Base-by-base conservation (phyloP, 1,140 invertebrate genomes). In the Drosophila hydei region DNA sequence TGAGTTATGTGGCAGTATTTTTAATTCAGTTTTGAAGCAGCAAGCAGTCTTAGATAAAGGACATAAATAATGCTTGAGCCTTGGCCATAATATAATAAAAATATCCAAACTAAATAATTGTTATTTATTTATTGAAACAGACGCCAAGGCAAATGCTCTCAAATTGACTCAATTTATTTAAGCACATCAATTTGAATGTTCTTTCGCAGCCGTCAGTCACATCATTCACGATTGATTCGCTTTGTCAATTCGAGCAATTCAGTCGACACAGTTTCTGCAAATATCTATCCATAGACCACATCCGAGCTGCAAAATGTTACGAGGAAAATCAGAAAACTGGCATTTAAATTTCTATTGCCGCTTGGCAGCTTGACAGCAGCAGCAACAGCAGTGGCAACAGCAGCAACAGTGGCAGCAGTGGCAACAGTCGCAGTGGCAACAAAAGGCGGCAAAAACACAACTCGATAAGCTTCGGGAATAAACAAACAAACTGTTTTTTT, bases 291-390 rank as follows among this genome's bases (percentile, higher is more conserved):
- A 55, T 18, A 56, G 67, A 63, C 67, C 67, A 48, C 25, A n/a
- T n/a, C n/a, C n/a, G n/a, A 54, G 33, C 51, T 56, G 38, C n/a
- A 42, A 56, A 42, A 33, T 56, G 33, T 40, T 27, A 11, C 27
- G 30, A 38, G 58, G 36, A 50, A 19, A 63, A 63, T 55, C 60
- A 45, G 36, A 52, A 72, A 65, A 67, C 52, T 65, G 69, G 45
- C 69, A 72, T 72, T 72, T 72, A 72, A 67, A 72, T 72, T 72
- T 72, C 69, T 72, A 72, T 67, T 72, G 69, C 38, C 54, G 23
- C 59, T 72, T 72, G 56, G 69, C 69, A 72, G 62, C 30, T 47
- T 67, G 69, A 67, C 69, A 72, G 54, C 69, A 43, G 40, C 43
- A 51, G 16, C 11, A 21, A 2, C 50, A 18, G 25, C 19, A 54